Percentiles rank a stretch among this genome's conserved stretches.
Conservation (phyloP, 2,113 vertebrate genomes). For the Labrus mixtus region DNA sequence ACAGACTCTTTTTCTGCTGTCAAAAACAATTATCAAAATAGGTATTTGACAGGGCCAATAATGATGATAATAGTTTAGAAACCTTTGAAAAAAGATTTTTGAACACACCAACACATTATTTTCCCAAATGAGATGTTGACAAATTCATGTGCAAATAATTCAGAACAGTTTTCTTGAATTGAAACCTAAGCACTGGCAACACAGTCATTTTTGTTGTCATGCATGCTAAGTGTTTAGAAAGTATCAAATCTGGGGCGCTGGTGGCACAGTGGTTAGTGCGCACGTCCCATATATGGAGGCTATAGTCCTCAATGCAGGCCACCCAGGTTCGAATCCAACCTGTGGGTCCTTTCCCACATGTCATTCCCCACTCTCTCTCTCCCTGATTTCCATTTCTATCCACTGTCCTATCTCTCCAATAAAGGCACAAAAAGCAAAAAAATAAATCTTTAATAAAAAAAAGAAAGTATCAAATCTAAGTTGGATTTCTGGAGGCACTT, state of each 20-base stretch:
- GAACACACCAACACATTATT: conserved; percentile 26
- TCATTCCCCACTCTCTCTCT: too few species aligned
- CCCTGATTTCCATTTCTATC: too few species aligned
- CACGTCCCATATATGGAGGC: too few species aligned
- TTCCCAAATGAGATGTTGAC: conserved; percentile 20
- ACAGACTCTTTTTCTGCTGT: too few species aligned
- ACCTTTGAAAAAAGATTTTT: conserved; percentile 30
- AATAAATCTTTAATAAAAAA: too few species aligned
- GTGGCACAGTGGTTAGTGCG: too few species aligned
- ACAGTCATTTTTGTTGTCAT: not conserved
- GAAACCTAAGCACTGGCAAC: conserved; percentile 7
- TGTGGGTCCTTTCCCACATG: too few species aligned
- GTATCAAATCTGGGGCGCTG: conserved; percentile 7
- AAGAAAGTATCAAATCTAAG: not conserved
- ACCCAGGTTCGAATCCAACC: too few species aligned
- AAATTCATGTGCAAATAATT: conserved; percentile 5
- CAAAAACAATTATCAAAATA: too few species aligned
- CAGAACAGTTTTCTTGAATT: not conserved
- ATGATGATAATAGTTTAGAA: conserved; percentile 23
- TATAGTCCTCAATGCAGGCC: too few species aligned
- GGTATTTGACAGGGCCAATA: not conserved
- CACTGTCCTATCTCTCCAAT: too few species aligned
- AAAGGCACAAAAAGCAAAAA: too few species aligned
- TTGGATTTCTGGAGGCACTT: not conserved
- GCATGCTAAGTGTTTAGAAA: conserved; percentile 1